These are phyloP conservation scores for Osmoderma eremita DNA, from an alignment of 2,888 invertebrate species.

Conservation along the genomic window DNA sequence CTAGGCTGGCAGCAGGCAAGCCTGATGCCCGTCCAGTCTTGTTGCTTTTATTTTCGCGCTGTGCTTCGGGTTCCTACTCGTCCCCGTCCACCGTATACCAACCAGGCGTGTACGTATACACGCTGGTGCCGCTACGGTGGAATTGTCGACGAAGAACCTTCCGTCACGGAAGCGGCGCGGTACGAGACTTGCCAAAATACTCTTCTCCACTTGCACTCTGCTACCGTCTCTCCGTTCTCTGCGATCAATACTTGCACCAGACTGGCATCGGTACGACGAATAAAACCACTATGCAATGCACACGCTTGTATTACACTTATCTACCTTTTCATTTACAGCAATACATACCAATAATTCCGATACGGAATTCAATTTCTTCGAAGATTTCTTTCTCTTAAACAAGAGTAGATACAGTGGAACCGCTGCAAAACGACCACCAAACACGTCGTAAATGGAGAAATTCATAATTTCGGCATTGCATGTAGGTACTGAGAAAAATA, in stretches of 20 bases:
- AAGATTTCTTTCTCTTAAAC: not conserved
- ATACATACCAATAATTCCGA: too few relatives aligned
- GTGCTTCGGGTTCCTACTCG: conserved; percentile 38
- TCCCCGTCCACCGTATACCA: conserved; percentile 22
- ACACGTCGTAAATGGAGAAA: not conserved
- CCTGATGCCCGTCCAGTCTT: conserved; percentile 29
- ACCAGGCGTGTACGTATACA: conserved; percentile 22
- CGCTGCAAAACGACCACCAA: not conserved
- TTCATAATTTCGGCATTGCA: too few relatives aligned
- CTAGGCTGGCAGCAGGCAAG: conserved; percentile 31
- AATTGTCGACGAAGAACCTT: conserved; percentile 18
- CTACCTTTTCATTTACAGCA: too few relatives aligned
- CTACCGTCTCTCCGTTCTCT: not conserved
- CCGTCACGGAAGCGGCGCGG: conserved; percentile 29
- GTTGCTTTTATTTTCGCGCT: conserved; percentile 36
- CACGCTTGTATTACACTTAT: too few relatives aligned
- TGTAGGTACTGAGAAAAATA: too few relatives aligned
- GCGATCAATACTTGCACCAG: conserved; percentile 18
- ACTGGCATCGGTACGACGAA: conserved; percentile 17
- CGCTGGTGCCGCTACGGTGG: not conserved
- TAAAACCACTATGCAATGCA: not conserved
- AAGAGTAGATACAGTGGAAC: not conserved
- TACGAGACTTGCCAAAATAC: conserved; percentile 5
- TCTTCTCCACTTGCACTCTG: conserved; percentile 6
- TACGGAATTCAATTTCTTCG: too few relatives aligned